Conservation (phyloP, 2,113 vertebrate species). For the Oryzias javanicus region DNA sequence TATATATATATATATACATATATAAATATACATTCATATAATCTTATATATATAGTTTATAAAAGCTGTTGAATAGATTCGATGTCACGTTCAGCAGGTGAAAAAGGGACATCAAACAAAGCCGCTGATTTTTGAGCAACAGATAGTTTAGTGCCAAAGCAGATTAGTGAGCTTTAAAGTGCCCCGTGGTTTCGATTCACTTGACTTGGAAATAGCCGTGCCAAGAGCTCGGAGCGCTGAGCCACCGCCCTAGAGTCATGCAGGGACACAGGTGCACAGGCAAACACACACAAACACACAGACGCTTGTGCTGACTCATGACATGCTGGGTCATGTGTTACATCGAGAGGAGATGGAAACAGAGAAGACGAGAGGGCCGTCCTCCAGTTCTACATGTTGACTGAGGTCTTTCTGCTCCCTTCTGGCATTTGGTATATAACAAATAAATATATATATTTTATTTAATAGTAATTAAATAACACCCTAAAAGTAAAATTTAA, state of each 20-base stretch:
- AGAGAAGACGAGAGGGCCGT: background rate
- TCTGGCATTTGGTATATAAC: no score
- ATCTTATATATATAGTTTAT: no score
- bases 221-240: slow-evolving; percentile 43
- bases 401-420: background rate
- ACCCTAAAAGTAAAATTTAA: no score
- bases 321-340: slow-evolving; percentile 42
- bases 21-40: no score
- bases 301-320: slow-evolving; percentile 44
- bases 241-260: slow-evolving; percentile 30
- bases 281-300: slow-evolving; percentile 24
- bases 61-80: no score
- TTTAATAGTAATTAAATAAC: no score
- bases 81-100: background rate
- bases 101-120: slow-evolving; percentile 9
- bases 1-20: no score
- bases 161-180: slow-evolving; percentile 53
- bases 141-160: slow-evolving; percentile 30
- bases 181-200: slow-evolving; percentile 47
- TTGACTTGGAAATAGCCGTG: slow-evolving; percentile 39
- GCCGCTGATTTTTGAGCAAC: slow-evolving; percentile 37
- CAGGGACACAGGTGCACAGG: slow-evolving; percentile 43
- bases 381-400: background rate
- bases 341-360: slow-evolving; percentile 25
- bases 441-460: no score